Conservation (phyloP, 2,888 invertebrate species). For the Heliconius cydno region DNA sequence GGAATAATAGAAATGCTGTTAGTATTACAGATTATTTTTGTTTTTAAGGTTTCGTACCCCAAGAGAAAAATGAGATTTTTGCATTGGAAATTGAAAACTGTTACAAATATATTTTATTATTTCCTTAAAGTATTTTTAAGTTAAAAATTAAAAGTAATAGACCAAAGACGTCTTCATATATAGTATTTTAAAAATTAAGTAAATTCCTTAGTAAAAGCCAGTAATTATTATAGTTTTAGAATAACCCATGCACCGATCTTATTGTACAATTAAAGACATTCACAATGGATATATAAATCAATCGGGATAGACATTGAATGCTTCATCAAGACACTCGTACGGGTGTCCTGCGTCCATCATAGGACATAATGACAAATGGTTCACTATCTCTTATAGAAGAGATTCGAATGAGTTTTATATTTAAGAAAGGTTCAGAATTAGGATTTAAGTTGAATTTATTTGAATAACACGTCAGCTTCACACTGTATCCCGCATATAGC, state of each 20-base stretch:
- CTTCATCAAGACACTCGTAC: conserved; percentile 29
- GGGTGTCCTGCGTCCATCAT: conserved; percentile 30
- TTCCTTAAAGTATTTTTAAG: too few species aligned
- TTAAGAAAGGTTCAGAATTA: neutral
- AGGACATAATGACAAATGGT: conserved; percentile 38
- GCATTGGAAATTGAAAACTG: neutral
- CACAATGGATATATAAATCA: conserved; percentile 74
- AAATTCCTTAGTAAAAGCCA: conserved; percentile 29
- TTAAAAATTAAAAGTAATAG: neutral
- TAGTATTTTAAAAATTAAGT: conserved; percentile 34
- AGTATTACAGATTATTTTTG: neutral
- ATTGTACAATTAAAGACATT: conserved; percentile 66
- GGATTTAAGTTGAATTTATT: neutral
- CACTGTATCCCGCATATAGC: too few species aligned
- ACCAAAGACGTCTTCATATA: neutral
- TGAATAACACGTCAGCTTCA: too few species aligned
- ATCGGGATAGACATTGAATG: conserved; percentile 61
- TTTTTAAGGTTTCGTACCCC: neutral
- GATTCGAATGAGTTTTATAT: neutral
- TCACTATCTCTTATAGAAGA: neutral
- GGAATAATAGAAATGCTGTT: conserved; percentile 31
- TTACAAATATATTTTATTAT: neutral
- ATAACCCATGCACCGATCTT: conserved; percentile 56
- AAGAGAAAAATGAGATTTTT: neutral
- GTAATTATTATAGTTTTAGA: conserved; percentile 7